A percentile compares a stretch with the other conserved stretches of the same genome.
Evolutionary conservation across 2,888 invertebrate genomes (phyloP).

Genomic region (Epirrhoe tristata): DNA sequence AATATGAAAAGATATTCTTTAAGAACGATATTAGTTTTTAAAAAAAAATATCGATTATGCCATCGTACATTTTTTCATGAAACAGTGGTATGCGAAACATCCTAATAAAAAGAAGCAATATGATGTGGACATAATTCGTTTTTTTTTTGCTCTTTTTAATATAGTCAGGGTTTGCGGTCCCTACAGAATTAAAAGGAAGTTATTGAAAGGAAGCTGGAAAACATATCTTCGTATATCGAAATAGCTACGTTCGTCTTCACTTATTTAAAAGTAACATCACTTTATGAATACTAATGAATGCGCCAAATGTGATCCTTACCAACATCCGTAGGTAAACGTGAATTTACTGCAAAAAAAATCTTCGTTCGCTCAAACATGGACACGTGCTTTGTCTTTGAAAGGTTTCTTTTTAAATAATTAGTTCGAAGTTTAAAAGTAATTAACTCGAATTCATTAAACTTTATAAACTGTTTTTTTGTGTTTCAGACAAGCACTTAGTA

Average conservation of each 20-base stretch:
- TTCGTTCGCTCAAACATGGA: slow-evolving; percentile 5
- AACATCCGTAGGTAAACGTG: background rate
- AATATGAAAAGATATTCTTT: background rate
- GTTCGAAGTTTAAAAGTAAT: background rate
- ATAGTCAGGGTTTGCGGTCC: background rate
- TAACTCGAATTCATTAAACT: background rate
- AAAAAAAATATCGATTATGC: slow-evolving; percentile 13
- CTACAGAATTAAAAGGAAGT: background rate
- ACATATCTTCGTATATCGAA: background rate
- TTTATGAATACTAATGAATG: background rate
- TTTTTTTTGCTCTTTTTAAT: slow-evolving; percentile 13
- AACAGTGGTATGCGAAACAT: slow-evolving; percentile 2
- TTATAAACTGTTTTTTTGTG: background rate
- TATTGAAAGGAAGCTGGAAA: background rate
- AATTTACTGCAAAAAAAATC: background rate
- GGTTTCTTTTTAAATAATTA: background rate
- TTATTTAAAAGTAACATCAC: background rate
- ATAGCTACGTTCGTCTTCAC: background rate
- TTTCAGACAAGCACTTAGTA: background rate
- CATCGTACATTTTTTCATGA: slow-evolving; percentile 12
- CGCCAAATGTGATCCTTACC: background rate
- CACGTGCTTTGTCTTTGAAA: slow-evolving; percentile 2
- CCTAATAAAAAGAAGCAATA: background rate
- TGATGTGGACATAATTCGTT: background rate
- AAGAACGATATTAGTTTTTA: too few relatives aligned